Evolutionary conservation across 2,888 invertebrate species (phyloP).

Genomic region (Platycheirus albimanus): DNA sequence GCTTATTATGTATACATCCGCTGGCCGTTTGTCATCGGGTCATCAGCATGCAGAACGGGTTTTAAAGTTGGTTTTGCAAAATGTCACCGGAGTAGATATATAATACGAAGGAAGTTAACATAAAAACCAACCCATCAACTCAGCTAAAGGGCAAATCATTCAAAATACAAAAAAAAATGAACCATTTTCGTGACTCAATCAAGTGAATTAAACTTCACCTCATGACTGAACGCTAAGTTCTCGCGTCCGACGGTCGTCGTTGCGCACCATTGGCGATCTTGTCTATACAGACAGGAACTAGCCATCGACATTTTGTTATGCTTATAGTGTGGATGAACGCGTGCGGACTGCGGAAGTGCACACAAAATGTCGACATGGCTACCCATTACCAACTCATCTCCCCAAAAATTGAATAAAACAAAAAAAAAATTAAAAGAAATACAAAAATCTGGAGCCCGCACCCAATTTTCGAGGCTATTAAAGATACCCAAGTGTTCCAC

Average conservation of each 20-base stretch:
- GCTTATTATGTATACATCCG: slow-evolving; percentile 41
- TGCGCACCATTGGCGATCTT: slow-evolving; percentile 18
- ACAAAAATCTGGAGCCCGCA: slow-evolving; percentile 30
- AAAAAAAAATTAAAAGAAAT: background rate
- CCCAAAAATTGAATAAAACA: background rate
- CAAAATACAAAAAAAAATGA: background rate
- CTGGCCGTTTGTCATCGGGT: slow-evolving; percentile 53
- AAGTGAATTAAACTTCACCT: slow-evolving; percentile 28
- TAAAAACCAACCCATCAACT: background rate
- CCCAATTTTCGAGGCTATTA: slow-evolving; percentile 43
- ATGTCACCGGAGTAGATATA: slow-evolving; percentile 40
- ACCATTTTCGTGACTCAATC: background rate
- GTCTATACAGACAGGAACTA: slow-evolving; percentile 15
- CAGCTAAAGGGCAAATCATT: slow-evolving; percentile 3
- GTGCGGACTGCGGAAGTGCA: slow-evolving; percentile 17
- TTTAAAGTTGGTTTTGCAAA: slow-evolving; percentile 38
- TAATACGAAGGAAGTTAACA: slow-evolving; percentile 1
- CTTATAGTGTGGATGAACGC: background rate
- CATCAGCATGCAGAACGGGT: slow-evolving; percentile 72
- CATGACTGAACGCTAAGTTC: no score
- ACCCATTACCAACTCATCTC: slow-evolving; percentile 5
- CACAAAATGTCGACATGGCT: slow-evolving; percentile 1
- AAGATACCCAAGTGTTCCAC: slow-evolving; percentile 52
- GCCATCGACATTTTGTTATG: slow-evolving; percentile 11
- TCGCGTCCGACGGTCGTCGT: no score